phyloP scores from a whole-genome alignment of 92 coral and sea anemone species.

The Phenganax subtilis region DNA sequence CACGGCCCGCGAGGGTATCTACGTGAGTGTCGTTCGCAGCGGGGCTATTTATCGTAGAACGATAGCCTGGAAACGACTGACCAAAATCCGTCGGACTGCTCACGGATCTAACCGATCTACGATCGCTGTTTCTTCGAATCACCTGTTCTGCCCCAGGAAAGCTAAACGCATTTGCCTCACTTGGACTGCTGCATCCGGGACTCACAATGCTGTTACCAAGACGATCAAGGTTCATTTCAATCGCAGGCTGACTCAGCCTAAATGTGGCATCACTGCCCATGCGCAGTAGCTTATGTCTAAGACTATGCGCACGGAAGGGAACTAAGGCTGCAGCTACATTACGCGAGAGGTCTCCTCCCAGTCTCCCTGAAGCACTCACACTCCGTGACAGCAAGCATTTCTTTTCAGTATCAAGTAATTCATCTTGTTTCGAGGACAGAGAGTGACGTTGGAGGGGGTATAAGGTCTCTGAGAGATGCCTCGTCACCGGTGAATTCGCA shows the following conservation, averaged over 20 bases:
- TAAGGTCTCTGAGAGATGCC: conserved; percentile 20
- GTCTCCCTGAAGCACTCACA: conserved; percentile 44
- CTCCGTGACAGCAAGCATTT: conserved; percentile 25
- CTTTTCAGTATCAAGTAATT: conserved; percentile 7
- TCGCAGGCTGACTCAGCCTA: conserved; percentile 53
- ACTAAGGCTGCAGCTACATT: conserved; percentile 54
- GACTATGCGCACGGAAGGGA: conserved; percentile 45
- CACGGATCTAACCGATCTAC: background rate
- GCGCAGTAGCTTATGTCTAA: conserved; percentile 38
- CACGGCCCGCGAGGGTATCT: conserved; percentile 1
- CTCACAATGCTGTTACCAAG: conserved; percentile 42
- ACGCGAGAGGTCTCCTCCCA: conserved; percentile 44
- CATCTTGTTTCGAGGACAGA: conserved; percentile 6
- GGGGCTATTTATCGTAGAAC: background rate
- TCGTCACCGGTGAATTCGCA: conserved; percentile 6
- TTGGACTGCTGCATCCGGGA: conserved; percentile 45
- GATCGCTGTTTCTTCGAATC: conserved; percentile 4
- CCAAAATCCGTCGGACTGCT: background rate
- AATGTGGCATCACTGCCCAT: conserved; percentile 46
- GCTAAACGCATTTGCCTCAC: conserved; percentile 36
- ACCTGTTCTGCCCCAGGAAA: conserved; percentile 16
- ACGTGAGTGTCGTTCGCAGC: conserved; percentile 4
- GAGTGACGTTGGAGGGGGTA: conserved; percentile 7
- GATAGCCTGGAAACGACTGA: background rate
- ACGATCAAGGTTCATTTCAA: conserved; percentile 51